These are phyloP conservation scores for Drosophila merina DNA, from an alignment of 2,888 invertebrate species.

Conservation along the genomic window DNA sequence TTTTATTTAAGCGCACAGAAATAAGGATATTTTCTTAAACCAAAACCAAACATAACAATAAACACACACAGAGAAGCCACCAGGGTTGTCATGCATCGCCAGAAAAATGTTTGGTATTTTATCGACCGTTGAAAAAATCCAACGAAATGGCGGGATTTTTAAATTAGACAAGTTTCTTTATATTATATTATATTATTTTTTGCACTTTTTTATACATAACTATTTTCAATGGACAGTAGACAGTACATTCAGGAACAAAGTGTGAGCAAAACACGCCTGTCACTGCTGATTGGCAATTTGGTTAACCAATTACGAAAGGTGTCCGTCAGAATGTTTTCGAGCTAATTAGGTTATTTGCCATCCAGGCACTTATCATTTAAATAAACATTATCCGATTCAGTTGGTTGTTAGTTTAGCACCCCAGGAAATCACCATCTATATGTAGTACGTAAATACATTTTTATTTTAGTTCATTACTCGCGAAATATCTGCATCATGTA, in stretches of 20 bases:
- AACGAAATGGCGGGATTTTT: background rate
- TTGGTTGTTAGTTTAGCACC: constrained; percentile 21
- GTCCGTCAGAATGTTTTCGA: constrained; percentile 1
- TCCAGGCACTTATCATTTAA: constrained; percentile 27
- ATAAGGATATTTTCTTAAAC: constrained; percentile 6
- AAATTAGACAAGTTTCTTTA: no score
- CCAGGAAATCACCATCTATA: constrained; percentile 29
- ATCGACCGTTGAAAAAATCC: background rate
- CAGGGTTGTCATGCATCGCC: background rate
- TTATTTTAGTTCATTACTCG: constrained; percentile 29
- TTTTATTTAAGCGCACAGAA: background rate
- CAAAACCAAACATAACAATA: constrained; percentile 3
- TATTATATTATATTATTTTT: no score
- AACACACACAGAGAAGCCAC: background rate
- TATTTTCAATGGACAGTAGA: background rate
- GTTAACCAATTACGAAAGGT: constrained; percentile 26
- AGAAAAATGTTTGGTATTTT: background rate
- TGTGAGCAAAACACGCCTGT: background rate
- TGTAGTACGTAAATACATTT: constrained; percentile 41
- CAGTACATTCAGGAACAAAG: background rate
- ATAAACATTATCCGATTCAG: constrained; percentile 20
- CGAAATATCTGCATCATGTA: constrained; percentile 17
- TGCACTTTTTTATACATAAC: no score
- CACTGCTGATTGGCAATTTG: constrained; percentile 7
- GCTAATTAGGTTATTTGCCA: constrained; percentile 23